These are phyloP conservation scores for Leptopilina boulardi DNA, from an alignment of 1,140 invertebrate genomes.

Conservation along the genomic window DNA sequence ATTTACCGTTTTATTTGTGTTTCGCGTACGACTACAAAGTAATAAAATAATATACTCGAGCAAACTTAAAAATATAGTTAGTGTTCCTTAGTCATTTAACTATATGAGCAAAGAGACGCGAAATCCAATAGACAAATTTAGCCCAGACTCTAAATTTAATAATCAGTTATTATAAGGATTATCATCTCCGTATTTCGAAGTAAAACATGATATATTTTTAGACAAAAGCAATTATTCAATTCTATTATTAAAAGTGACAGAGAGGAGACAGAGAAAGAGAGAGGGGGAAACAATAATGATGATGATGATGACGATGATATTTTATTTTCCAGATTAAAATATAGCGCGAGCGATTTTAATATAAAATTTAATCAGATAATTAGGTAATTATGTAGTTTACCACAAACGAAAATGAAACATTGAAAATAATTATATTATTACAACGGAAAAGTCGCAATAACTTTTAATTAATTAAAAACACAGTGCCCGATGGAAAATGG, in stretches of 20 bases:
- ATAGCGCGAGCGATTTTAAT: not conserved
- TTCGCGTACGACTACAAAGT: constrained; percentile 63
- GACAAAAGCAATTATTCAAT: constrained; percentile 16
- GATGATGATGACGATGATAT: not conserved
- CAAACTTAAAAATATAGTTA: constrained; percentile 43
- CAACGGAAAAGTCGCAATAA: constrained; percentile 12
- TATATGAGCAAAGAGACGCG: not conserved
- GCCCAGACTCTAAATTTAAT: constrained; percentile 28
- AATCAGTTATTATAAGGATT: constrained; percentile 8
- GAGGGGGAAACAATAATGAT: no score
- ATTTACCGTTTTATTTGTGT: constrained; percentile 70
- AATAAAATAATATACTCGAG: constrained; percentile 66
- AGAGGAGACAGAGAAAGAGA: no score
- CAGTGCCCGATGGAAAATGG: not conserved
- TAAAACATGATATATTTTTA: constrained; percentile 10
- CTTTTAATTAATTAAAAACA: constrained; percentile 16
- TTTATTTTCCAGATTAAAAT: not conserved
- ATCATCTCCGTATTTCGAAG: not conserved
- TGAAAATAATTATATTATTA: not conserved
- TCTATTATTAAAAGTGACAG: constrained; percentile 11
- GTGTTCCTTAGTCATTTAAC: not conserved
- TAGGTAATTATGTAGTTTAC: constrained; percentile 11
- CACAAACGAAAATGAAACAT: not conserved
- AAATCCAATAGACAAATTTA: constrained; percentile 21
- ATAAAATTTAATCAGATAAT: constrained; percentile 18